Conservation (phyloP, 2,113 vertebrate species). For the Felis chaus region DNA sequence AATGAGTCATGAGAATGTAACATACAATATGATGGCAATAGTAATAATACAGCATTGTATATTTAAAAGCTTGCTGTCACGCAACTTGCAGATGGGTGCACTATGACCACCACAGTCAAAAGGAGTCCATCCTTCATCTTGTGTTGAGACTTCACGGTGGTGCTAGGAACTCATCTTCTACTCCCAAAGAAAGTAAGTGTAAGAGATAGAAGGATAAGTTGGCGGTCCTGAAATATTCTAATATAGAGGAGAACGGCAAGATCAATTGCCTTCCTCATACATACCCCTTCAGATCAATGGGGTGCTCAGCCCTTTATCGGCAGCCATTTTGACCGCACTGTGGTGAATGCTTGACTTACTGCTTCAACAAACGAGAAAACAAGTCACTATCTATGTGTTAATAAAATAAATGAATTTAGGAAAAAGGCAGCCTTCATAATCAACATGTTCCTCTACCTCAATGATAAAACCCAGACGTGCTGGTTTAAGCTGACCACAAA, state of each 20-base stretch:
- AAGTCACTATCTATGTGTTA: slow-evolving; percentile 84
- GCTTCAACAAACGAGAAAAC: slow-evolving; percentile 94
- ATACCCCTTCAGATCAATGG: slow-evolving; percentile 80
- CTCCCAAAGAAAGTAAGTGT: background rate
- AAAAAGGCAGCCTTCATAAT: background rate
- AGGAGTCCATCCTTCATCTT: background rate
- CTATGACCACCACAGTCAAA: background rate
- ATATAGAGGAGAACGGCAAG: background rate
- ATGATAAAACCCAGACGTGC: background rate
- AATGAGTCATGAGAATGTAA: background rate
- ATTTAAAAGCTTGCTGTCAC: background rate
- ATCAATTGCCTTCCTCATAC: background rate
- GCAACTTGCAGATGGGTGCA: background rate
- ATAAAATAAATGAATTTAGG: slow-evolving; percentile 53
- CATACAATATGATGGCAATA: background rate
- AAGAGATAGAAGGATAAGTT: background rate
- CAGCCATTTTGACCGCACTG: slow-evolving; percentile 94
- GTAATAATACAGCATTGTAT: background rate
- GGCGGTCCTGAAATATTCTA: background rate
- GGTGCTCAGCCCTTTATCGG: slow-evolving; percentile 92
- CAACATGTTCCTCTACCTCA: background rate
- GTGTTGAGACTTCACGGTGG: background rate
- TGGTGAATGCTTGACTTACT: slow-evolving; percentile 93
- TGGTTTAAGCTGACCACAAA: background rate
- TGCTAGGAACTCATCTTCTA: background rate